Percentiles rank a stretch among this genome's conserved stretches.
These are phyloP conservation scores for Venturia canescens DNA, from an alignment of 1,140 invertebrate genomes.

Conservation along the genomic window DNA sequence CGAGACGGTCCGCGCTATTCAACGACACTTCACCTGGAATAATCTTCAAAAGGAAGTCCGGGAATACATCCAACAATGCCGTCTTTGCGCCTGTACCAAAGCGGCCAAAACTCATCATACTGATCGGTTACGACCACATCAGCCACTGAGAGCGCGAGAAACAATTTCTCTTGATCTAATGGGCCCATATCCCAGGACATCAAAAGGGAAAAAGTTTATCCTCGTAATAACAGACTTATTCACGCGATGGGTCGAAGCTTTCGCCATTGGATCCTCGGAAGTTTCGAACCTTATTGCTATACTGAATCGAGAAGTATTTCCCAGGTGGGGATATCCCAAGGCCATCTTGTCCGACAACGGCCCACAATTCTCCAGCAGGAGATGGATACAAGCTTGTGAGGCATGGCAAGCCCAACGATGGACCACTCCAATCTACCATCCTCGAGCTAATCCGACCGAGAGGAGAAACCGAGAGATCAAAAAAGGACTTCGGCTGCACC, in stretches of 20 bases:
- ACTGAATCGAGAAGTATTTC: conserved; percentile 55
- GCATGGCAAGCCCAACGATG: conserved; percentile 30
- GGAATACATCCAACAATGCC: conserved; percentile 38
- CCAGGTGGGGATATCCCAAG: conserved; percentile 53
- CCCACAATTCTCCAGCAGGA: conserved; percentile 50
- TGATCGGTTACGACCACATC: conserved; percentile 25
- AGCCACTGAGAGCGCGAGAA: conserved; percentile 53
- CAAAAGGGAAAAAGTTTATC: conserved; percentile 62
- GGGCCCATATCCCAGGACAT: conserved; percentile 56
- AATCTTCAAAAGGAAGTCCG: conserved; percentile 30
- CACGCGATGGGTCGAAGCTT: conserved; percentile 59
- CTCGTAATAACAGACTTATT: conserved; percentile 71
- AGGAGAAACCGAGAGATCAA: conserved; percentile 53
- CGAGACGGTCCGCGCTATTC: conserved; percentile 7
- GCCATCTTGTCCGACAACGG: conserved; percentile 56
- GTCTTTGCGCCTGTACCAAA: conserved; percentile 46
- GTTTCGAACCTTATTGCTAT: conserved; percentile 6
- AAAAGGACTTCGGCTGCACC: conserved; percentile 8
- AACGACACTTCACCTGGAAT: conserved; percentile 15
- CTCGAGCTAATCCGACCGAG: conserved; percentile 58
- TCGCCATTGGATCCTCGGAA: conserved; percentile 47
- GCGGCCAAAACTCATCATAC: neutral
- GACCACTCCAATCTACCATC: conserved; percentile 56
- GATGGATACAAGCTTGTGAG: conserved; percentile 23
- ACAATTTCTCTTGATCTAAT: neutral